Percentiles rank a stretch among this genome's conserved stretches.
phyloP scores from a whole-genome alignment of 1,140 invertebrate genomes.

The Orius laevigatus region DNA sequence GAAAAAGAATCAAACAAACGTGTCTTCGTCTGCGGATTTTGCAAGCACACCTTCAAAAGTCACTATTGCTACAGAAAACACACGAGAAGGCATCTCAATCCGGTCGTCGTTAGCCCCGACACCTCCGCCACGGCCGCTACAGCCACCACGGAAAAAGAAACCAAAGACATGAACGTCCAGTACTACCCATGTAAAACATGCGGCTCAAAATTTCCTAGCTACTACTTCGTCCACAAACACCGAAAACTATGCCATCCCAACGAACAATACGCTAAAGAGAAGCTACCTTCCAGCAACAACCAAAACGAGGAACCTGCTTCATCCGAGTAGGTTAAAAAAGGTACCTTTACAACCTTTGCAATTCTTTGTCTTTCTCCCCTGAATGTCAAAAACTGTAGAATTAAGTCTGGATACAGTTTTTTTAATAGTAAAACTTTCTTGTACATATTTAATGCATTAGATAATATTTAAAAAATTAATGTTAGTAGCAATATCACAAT shows the following conservation, averaged over 20 bases:
- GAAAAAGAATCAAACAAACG: slow-evolving; percentile 18
- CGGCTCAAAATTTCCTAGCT: slow-evolving; percentile 79
- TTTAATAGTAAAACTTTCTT: not conserved
- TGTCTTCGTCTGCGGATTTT: slow-evolving; percentile 55
- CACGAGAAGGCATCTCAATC: slow-evolving; percentile 47
- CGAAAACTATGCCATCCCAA: slow-evolving; percentile 61
- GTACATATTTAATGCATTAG: not conserved
- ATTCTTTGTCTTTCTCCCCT: too few species aligned
- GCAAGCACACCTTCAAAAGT: slow-evolving; percentile 64
- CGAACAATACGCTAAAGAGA: slow-evolving; percentile 18
- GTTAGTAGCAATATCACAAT: too few species aligned
- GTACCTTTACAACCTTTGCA: too few species aligned
- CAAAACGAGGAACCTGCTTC: too few species aligned
- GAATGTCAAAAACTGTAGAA: too few species aligned
- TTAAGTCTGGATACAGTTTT: not conserved
- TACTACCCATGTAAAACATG: slow-evolving; percentile 86
- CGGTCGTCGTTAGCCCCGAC: slow-evolving; percentile 24
- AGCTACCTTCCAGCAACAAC: slow-evolving; percentile 1
- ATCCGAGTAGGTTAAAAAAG: too few species aligned
- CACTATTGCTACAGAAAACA: slow-evolving; percentile 70
- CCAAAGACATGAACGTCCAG: slow-evolving; percentile 59
- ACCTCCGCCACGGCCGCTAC: too few species aligned
- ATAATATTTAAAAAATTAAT: too few species aligned
- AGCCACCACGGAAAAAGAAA: slow-evolving; percentile 8
- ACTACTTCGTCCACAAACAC: slow-evolving; percentile 87